These are phyloP conservation scores for Caenorhabditis sp. DNA, from an alignment of 2,888 invertebrate genomes.

Conservation along the genomic window DNA sequence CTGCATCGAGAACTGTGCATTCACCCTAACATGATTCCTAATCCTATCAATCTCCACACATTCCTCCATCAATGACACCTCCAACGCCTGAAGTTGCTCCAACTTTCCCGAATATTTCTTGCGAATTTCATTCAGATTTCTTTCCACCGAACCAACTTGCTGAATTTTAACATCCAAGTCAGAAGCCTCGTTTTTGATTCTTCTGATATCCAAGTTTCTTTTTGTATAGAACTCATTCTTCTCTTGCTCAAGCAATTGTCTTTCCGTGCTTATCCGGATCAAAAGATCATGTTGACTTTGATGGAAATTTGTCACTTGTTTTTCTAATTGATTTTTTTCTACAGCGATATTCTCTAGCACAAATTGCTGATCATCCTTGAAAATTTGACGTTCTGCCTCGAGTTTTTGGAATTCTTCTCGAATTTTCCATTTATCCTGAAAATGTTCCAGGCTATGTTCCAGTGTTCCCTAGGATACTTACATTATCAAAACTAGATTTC, in stretches of 20 bases:
- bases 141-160: slow-evolving; percentile 53
- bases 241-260: slow-evolving; percentile 54
- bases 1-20: no score
- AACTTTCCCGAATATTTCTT: neutral
- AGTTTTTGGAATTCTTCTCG: slow-evolving; percentile 51
- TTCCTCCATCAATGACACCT: slow-evolving; percentile 49
- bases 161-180: slow-evolving; percentile 55
- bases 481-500: slow-evolving; percentile 37
- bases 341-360: slow-evolving; percentile 39
- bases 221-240: slow-evolving; percentile 44
- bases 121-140: slow-evolving; percentile 27
- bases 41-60: slow-evolving; percentile 52
- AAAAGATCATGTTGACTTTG: slow-evolving; percentile 64
- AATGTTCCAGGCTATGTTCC: neutral
- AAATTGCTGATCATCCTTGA: slow-evolving; percentile 53
- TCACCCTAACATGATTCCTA: slow-evolving; percentile 20
- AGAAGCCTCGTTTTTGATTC: slow-evolving; percentile 60
- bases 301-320: slow-evolving; percentile 43
- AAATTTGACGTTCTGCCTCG: slow-evolving; percentile 45
- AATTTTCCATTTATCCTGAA: slow-evolving; percentile 54
- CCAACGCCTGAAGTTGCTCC: slow-evolving; percentile 47
- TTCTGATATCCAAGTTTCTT: slow-evolving; percentile 38
- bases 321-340: slow-evolving; percentile 21
- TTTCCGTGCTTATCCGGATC: slow-evolving; percentile 62
- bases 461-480: slow-evolving; percentile 5